A percentile compares a stretch with the other conserved stretches of the same genome.
Evolutionary conservation across 2,797 vertebrate genomes (phyloP).

Genomic region (Margarornis squamiger): DNA sequence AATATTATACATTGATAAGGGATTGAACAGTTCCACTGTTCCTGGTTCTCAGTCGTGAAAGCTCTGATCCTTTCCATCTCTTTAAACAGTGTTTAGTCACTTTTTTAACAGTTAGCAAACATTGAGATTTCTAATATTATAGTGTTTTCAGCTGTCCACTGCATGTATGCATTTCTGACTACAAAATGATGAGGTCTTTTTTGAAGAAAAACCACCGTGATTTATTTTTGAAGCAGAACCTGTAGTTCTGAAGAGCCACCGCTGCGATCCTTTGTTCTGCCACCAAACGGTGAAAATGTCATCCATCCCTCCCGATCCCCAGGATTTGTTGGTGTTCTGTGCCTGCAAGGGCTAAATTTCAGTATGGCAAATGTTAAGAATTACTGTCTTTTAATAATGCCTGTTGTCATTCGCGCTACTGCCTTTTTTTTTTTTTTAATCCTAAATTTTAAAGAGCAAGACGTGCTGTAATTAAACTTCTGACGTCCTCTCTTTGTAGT

Average conservation of each 20-base stretch:
- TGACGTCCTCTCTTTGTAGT: not conserved
- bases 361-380: not conserved
- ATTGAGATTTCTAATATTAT: not conserved
- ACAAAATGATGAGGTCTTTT: not conserved
- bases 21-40: not conserved
- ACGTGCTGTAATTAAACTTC: not conserved
- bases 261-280: slow-evolving; percentile 29
- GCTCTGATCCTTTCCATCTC: not conserved
- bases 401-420: not conserved
- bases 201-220: not conserved
- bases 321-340: not conserved
- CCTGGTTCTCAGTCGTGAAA: not conserved
- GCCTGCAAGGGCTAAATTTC: not conserved
- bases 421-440: not conserved
- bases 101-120: not conserved
- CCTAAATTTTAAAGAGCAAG: not conserved
- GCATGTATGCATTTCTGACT: not conserved
- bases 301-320: not conserved
- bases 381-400: not conserved
- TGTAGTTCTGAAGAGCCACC: not conserved
- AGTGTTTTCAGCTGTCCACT: not conserved
- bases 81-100: not conserved
- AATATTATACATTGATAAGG: not conserved
- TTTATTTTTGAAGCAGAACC: not conserved
- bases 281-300: not conserved